Percentiles rank a stretch among this genome's conserved stretches.
Conservation (phyloP, 2,113 vertebrate species). For the Erythrolamprus reginae region DNA sequence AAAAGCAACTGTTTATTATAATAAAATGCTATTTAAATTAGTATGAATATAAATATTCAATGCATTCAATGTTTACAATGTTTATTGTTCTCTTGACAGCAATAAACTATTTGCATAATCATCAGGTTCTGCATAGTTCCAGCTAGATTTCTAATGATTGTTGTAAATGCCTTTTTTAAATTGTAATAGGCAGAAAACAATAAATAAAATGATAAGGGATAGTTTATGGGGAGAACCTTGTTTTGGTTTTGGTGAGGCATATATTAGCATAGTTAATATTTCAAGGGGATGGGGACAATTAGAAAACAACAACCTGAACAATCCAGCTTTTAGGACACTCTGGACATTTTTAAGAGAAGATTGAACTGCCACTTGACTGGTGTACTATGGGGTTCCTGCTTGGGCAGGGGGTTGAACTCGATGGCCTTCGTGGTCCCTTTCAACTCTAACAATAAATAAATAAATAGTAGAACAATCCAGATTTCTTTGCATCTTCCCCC, state of each 20-base stretch:
- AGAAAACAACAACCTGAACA: not conserved
- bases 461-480: not conserved
- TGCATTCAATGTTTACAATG: not conserved
- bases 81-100: not conserved
- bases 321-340: no score
- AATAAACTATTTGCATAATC: slow-evolving; percentile 11
- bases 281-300: not conserved
- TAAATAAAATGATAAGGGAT: not conserved
- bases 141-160: slow-evolving; percentile 1
- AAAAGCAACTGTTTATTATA: not conserved
- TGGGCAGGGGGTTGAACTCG: no score
- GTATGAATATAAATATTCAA: not conserved
- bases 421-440: no score
- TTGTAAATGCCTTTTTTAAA: not conserved
- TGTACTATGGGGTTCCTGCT: no score
- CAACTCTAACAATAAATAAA: no score
- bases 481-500: not conserved
- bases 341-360: no score
- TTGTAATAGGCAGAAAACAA: slow-evolving; percentile 31
- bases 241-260: not conserved
- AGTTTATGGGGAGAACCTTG: not conserved
- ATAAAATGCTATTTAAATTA: not conserved
- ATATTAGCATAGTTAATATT: not conserved
- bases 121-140: not conserved
- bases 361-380: no score